Conservation (phyloP, 1,140 invertebrate genomes). For the Hypsibius dujardini region DNA sequence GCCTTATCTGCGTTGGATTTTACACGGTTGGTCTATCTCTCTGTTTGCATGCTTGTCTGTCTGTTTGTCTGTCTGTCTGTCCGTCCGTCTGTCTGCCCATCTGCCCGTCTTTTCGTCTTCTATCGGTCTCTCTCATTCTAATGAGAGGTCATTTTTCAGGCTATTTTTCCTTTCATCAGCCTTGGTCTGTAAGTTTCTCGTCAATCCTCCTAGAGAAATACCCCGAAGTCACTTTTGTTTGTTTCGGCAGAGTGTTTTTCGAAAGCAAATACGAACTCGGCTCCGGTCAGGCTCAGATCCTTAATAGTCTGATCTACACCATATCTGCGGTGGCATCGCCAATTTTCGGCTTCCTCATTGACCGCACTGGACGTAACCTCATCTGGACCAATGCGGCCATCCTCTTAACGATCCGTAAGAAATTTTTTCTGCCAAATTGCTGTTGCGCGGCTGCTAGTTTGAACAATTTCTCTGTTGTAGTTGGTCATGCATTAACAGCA, state of each 20-base stretch:
- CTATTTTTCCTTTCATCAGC: slow-evolving; percentile 88
- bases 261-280: slow-evolving; percentile 57
- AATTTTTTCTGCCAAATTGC: not conserved
- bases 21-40: slow-evolving; percentile 47
- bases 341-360: slow-evolving; percentile 68
- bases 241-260: slow-evolving; percentile 57
- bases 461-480: not conserved
- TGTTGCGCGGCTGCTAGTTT: too few relatives aligned
- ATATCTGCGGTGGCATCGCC: slow-evolving; percentile 80
- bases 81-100: too few relatives aligned
- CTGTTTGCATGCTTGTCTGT: not conserved
- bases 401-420: slow-evolving; percentile 46
- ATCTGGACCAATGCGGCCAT: slow-evolving; percentile 69
- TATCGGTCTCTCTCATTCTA: not conserved
- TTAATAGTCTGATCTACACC: slow-evolving; percentile 73
- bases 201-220: not conserved
- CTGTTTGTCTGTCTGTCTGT: too few relatives aligned
- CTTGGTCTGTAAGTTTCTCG: slow-evolving; percentile 72
- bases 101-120: not conserved
- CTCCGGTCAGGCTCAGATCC: slow-evolving; percentile 48
- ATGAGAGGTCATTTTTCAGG: not conserved
- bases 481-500: slow-evolving; percentile 59
- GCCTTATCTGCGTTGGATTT: slow-evolving; percentile 73
- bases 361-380: slow-evolving; percentile 71
- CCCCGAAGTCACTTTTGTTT: not conserved